phyloP scores from a whole-genome alignment of 1,140 invertebrate species.

The Acarapis woodi region DNA sequence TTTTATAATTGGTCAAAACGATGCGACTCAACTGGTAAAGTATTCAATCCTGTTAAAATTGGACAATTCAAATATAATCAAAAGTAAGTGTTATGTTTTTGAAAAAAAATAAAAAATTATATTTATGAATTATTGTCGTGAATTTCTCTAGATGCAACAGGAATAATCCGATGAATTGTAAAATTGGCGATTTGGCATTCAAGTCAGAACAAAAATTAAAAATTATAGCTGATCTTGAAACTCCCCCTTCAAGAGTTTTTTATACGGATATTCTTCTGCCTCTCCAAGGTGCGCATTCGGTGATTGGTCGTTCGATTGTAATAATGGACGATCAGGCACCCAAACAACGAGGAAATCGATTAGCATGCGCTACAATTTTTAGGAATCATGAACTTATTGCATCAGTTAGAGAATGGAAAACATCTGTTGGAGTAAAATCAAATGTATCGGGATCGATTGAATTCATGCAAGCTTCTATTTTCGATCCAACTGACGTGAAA shows the following conservation, averaged over 20 bases:
- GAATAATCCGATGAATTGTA: slow-evolving; percentile 19
- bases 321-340: slow-evolving; percentile 64
- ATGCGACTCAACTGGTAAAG: slow-evolving; percentile 31
- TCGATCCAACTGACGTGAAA: slow-evolving; percentile 46
- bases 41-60: slow-evolving; percentile 51
- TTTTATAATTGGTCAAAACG: slow-evolving; percentile 65
- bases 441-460: slow-evolving; percentile 25
- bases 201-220: slow-evolving; percentile 20
- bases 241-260: slow-evolving; percentile 10
- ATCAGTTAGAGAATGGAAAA: slow-evolving; percentile 21
- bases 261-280: slow-evolving; percentile 30
- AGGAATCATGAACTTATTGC: slow-evolving; percentile 13
- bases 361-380: slow-evolving; percentile 41
- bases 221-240: slow-evolving; percentile 9
- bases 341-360: slow-evolving; percentile 45
- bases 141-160: slow-evolving; percentile 17
- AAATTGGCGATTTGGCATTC: slow-evolving; percentile 26
- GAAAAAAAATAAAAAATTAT: slow-evolving; percentile 3
- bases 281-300: slow-evolving; percentile 31
- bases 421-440: slow-evolving; percentile 10
- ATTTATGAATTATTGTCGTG: too few relatives aligned
- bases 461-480: slow-evolving; percentile 38
- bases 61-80: slow-evolving; percentile 10
- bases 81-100: too few relatives aligned
- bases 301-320: slow-evolving; percentile 40